Percentiles rank a stretch among this genome's conserved stretches.
Conservation (phyloP, 2,888 invertebrate species). For the Melolontha melolontha region DNA sequence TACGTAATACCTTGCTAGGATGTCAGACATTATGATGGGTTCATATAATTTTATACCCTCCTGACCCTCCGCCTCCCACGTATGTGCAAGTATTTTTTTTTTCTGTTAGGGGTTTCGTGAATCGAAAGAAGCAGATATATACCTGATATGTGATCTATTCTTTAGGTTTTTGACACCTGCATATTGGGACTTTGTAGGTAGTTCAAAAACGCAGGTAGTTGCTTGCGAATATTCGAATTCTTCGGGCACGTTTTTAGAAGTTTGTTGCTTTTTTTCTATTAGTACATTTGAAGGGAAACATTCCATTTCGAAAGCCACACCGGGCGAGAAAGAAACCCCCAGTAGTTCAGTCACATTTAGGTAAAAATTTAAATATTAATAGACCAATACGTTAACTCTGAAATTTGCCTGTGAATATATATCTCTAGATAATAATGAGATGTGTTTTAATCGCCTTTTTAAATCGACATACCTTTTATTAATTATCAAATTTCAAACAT, state of each 20-base stretch:
- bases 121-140: conserved; percentile 20
- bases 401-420: no score
- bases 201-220: conserved; percentile 56
- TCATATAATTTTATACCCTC: conserved; percentile 35
- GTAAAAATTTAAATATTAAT: no score
- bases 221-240: conserved; percentile 45
- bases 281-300: no score
- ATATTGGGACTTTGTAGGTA: conserved; percentile 46
- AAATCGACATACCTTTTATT: neutral
- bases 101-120: conserved; percentile 1
- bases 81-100: conserved; percentile 32
- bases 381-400: no score
- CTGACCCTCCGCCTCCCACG: conserved; percentile 1
- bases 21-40: conserved; percentile 10
- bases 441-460: no score
- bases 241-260: conserved; percentile 41
- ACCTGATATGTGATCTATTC: conserved; percentile 58
- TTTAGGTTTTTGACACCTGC: conserved; percentile 60
- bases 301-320: no score
- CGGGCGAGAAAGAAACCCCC: no score
- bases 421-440: no score
- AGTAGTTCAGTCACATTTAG: no score
- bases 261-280: conserved; percentile 32
- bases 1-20: conserved; percentile 28
- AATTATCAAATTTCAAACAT: conserved; percentile 21